Evolutionary conservation across 2,888 invertebrate genomes (phyloP).

Genomic region (Dichetophora obliterata): DNA sequence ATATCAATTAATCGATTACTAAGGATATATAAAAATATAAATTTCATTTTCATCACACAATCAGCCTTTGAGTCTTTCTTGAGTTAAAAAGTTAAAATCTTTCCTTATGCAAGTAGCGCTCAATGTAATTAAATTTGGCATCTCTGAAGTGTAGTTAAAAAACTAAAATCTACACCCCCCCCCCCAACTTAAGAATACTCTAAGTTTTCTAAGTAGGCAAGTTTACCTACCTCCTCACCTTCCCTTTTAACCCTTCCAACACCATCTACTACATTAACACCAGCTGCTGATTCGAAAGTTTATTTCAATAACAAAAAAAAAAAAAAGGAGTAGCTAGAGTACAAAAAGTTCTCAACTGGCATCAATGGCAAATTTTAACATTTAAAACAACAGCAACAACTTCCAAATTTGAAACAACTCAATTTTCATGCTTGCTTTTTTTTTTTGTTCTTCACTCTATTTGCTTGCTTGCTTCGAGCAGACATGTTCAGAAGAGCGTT

Average conservation of each 20-base stretch:
- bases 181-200: not conserved
- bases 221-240: no score
- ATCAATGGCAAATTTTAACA: slow-evolving; percentile 31
- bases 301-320: slow-evolving; percentile 18
- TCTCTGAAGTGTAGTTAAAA: not conserved
- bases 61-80: no score
- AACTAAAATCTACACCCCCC: not conserved
- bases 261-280: not conserved
- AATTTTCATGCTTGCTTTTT: slow-evolving; percentile 6
- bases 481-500: not conserved
- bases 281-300: not conserved
- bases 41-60: no score
- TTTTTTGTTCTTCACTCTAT: not conserved
- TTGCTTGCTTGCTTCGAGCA: not conserved
- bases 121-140: not conserved
- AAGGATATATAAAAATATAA: no score
- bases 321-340: not conserved
- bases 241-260: not conserved
- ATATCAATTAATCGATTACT: no score
- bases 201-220: no score
- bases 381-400: slow-evolving; percentile 4
- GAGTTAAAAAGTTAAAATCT: no score
- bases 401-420: slow-evolving; percentile 23
- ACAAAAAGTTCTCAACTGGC: slow-evolving; percentile 32
- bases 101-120: no score